These are phyloP conservation scores for Hemithea aestivaria DNA, from an alignment of 2,888 invertebrate species.

Conservation along the genomic window DNA sequence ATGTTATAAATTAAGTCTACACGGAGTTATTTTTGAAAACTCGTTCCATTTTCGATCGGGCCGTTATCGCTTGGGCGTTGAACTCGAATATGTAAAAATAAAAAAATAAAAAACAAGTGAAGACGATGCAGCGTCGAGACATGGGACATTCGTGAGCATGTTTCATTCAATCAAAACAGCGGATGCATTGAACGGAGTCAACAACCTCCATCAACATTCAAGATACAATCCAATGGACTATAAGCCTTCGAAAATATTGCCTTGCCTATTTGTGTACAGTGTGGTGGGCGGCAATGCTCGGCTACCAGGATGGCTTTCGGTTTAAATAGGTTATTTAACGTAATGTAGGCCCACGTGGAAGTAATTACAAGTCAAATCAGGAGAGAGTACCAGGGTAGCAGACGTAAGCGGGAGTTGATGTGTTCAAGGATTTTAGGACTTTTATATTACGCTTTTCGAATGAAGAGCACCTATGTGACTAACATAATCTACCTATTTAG, in stretches of 20 bases:
- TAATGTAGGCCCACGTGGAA: too few relatives aligned
- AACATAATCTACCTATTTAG: too few relatives aligned
- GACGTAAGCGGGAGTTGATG: too few relatives aligned
- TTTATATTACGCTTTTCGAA: too few relatives aligned
- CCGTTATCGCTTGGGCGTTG: constrained; percentile 45
- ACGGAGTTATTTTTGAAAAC: constrained; percentile 36
- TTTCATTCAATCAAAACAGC: constrained; percentile 64
- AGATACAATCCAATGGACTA: constrained; percentile 32
- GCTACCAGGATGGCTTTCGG: too few relatives aligned
- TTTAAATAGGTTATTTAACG: too few relatives aligned
- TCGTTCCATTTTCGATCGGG: constrained; percentile 40
- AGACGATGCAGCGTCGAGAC: constrained; percentile 17
- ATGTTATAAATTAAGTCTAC: constrained; percentile 36
- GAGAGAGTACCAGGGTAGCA: too few relatives aligned
- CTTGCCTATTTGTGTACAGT: constrained; percentile 9
- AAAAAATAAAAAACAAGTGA: constrained; percentile 33
- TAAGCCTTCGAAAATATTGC: constrained; percentile 7
- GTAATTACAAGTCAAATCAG: too few relatives aligned
- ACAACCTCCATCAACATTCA: constrained; percentile 48
- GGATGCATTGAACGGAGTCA: constrained; percentile 45
- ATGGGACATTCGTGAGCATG: constrained; percentile 30
- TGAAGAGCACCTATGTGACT: too few relatives aligned
- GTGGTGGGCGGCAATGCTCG: constrained; percentile 3
- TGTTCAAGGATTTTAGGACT: too few relatives aligned
- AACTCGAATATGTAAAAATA: constrained; percentile 42